These are phyloP conservation scores for Dromius quadrimaculatus DNA, from an alignment of 2,888 invertebrate genomes.

Conservation along the genomic window DNA sequence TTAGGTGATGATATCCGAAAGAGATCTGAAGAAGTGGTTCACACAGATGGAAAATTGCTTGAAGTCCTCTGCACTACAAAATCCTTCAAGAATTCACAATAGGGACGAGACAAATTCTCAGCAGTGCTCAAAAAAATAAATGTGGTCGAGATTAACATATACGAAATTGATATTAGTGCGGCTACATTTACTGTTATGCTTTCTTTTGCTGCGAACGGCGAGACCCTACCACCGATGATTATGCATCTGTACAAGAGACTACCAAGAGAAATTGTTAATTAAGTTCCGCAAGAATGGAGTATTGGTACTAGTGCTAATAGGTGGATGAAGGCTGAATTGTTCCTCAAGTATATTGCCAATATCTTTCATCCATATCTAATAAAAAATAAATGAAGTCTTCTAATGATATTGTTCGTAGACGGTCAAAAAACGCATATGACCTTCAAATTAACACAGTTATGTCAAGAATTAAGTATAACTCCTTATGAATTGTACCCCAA, in stretches of 20 bases:
- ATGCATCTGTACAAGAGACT: conserved; percentile 62
- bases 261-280: conserved; percentile 59
- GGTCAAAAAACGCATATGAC: conserved; percentile 53
- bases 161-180: conserved; percentile 57
- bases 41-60: conserved; percentile 55
- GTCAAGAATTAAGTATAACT: conserved; percentile 50
- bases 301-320: conserved; percentile 62
- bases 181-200: conserved; percentile 62
- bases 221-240: conserved; percentile 60
- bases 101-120: conserved; percentile 61
- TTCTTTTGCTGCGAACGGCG: conserved; percentile 60
- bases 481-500: conserved; percentile 59
- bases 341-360: conserved; percentile 62
- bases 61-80: conserved; percentile 58
- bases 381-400: conserved; percentile 57
- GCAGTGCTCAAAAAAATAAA: conserved; percentile 60
- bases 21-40: conserved; percentile 60
- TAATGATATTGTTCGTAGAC: conserved; percentile 62
- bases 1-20: conserved; percentile 59
- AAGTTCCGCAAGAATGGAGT: conserved; percentile 62
- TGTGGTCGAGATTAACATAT: conserved; percentile 53
- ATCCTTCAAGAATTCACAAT: conserved; percentile 60
- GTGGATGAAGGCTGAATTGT: conserved; percentile 64
- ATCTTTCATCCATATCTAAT: conserved; percentile 59
- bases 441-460: conserved; percentile 20